Base-by-base conservation (phyloP, 2,797 vertebrate genomes). In the Chromobotia macracanthus region DNA sequence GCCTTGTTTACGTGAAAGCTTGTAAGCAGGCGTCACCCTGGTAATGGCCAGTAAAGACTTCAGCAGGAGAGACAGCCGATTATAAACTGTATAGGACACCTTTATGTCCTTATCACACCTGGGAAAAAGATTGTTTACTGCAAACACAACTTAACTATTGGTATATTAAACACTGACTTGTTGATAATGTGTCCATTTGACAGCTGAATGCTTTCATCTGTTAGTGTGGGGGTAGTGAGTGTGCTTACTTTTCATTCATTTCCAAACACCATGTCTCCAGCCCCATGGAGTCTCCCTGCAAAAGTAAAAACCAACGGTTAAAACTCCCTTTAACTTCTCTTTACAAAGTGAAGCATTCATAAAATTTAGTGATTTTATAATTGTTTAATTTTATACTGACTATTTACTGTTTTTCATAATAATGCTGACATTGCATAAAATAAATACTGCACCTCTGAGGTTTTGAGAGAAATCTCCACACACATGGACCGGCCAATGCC, bases 71-170 rank as follows among this genome's bases (percentile, higher is more conserved):
- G 98, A 99, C 86, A 99, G 93, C 58, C 98, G 95, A 85, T 98
- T 99, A 92, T 99, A 99, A 23, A 99, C 98, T 0, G 97, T 97
- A 86, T 99, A 99, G 0, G 98, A 99, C 90, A 99, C 96, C 87
- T 99, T 99, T 82, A 98, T 97, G 87, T 99, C 98, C 88, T 96
- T 98, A 88, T 99, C 98, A 84, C 97, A 99, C 90, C 98, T 99
- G 80, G 35, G 60, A 12, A 55, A 0, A 68, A 21, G 3, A 63
- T 31, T 23, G 79, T 23, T 67, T 8, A 3, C 6, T 55, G 8
- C 21, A 35, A 28, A 56, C 53, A 16, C 3, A 35, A 23, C 41
- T 38, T 60, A 78, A 13, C 13, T 23, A 11, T 3, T 31, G n/a
- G 16, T 58, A 25, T 41, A 4, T 15, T 4, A 58, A 25, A 13